phyloP scores from a whole-genome alignment of 1,140 invertebrate species.

The Drosophila kanapiae region DNA sequence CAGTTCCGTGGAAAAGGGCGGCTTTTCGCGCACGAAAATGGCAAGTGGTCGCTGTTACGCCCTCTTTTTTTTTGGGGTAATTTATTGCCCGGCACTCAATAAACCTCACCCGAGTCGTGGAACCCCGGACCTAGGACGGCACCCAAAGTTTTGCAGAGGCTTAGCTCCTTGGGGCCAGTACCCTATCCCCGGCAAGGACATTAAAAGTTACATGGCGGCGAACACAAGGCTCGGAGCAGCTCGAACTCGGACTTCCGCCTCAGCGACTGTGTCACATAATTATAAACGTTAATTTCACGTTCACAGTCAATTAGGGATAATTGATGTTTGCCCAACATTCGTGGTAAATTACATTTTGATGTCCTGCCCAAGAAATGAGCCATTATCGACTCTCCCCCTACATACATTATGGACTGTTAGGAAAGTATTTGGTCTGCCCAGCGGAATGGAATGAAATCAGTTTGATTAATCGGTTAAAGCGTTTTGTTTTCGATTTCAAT shows the following conservation, averaged over 20 bases:
- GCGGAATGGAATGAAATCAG: conserved; percentile 52
- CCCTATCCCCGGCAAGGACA: conserved; percentile 25
- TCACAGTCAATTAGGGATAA: conserved; percentile 84
- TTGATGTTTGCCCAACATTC: conserved; percentile 83
- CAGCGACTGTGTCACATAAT: conserved; percentile 73
- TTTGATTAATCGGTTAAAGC: conserved; percentile 71
- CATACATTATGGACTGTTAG: conserved; percentile 2
- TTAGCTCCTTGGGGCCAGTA: conserved; percentile 19
- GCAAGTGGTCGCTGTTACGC: conserved; percentile 64
- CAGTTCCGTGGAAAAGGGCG: conserved; percentile 16
- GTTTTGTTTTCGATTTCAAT: conserved; percentile 50
- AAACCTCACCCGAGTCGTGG: conserved; percentile 39
- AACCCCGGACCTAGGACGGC: not conserved
- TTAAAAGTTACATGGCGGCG: conserved; percentile 44
- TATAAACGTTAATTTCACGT: conserved; percentile 83
- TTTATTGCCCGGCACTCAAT: conserved; percentile 75
- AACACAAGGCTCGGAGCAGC: conserved; percentile 5
- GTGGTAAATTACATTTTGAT: conserved; percentile 84
- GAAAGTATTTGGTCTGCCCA: conserved; percentile 26
- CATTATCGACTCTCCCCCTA: conserved; percentile 24
- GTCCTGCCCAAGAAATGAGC: conserved; percentile 43
- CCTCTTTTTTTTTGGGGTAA: conserved; percentile 51
- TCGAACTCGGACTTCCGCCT: conserved; percentile 51
- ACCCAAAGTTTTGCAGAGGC: conserved; percentile 30
- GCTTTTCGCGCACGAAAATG: conserved; percentile 30